Evolutionary conservation across 2,888 invertebrate species (phyloP).

Genomic region (Hydropsyche betteni): DNA sequence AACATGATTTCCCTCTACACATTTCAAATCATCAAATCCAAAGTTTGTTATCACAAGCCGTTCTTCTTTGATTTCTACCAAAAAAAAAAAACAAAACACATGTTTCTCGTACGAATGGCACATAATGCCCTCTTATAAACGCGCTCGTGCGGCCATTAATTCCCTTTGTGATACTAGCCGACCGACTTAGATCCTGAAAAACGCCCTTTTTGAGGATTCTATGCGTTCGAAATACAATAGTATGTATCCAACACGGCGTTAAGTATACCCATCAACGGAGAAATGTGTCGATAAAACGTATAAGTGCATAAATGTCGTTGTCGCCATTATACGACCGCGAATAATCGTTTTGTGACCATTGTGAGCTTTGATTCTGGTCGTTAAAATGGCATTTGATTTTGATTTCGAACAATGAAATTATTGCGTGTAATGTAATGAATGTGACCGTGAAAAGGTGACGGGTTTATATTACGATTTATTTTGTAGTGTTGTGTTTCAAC

Average conservation of each 20-base stretch:
- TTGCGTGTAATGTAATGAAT: too few species aligned
- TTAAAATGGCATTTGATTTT: constrained; percentile 1
- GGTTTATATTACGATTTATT: too few species aligned
- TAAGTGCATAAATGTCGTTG: not conserved
- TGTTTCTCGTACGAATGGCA: constrained; percentile 46
- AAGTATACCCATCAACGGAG: too few species aligned
- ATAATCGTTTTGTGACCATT: constrained; percentile 5
- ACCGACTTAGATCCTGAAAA: not conserved
- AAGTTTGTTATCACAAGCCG: constrained; percentile 25
- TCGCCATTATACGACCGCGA: constrained; percentile 3
- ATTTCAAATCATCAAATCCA: too few species aligned
- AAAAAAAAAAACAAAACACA: constrained; percentile 43
- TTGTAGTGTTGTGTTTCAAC: too few species aligned
- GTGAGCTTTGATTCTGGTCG: too few species aligned
- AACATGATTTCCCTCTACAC: too few species aligned
- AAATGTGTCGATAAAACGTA: too few species aligned
- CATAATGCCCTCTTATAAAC: constrained; percentile 40
- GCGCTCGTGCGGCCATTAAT: constrained; percentile 3
- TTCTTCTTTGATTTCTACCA: constrained; percentile 31
- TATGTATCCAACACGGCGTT: too few species aligned
- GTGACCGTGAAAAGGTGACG: too few species aligned
- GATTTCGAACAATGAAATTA: too few species aligned
- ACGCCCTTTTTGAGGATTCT: not conserved
- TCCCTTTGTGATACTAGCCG: constrained; percentile 2
- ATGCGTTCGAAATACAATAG: not conserved